Evolutionary conservation across 2,113 vertebrate species (phyloP).

Genomic region (Neodontobutis hainanensis): DNA sequence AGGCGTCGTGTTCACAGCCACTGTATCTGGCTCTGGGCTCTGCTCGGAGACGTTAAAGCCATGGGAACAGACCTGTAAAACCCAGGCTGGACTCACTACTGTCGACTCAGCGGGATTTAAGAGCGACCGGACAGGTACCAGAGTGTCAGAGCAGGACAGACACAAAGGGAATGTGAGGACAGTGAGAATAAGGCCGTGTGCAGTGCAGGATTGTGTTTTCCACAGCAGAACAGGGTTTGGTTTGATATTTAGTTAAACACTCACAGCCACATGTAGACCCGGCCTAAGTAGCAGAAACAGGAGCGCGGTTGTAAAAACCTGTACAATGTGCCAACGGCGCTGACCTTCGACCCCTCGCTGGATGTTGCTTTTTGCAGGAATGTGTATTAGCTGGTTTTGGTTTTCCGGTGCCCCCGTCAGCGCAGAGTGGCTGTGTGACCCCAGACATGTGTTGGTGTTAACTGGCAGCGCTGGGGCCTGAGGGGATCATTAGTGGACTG

Average conservation of each 20-base stretch:
- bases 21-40: slow-evolving; percentile 47
- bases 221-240: too few relatives aligned
- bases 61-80: slow-evolving; percentile 78
- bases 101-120: slow-evolving; percentile 63
- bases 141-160: slow-evolving; percentile 30
- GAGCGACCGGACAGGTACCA: slow-evolving; percentile 55
- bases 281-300: slow-evolving; percentile 39
- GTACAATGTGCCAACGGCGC: slow-evolving; percentile 76
- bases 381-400: slow-evolving; percentile 69
- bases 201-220: too few relatives aligned
- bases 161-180: slow-evolving; percentile 32
- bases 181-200: slow-evolving; percentile 1
- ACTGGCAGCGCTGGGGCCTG: slow-evolving; percentile 65
- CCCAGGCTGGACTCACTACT: slow-evolving; percentile 62
- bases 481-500: slow-evolving; percentile 75
- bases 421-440: slow-evolving; percentile 46
- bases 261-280: slow-evolving; percentile 7
- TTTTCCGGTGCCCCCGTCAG: slow-evolving; percentile 68
- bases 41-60: slow-evolving; percentile 49
- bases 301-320: slow-evolving; percentile 65
- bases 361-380: slow-evolving; percentile 69
- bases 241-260: background rate
- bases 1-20: slow-evolving; percentile 30
- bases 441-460: slow-evolving; percentile 73
- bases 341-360: slow-evolving; percentile 68